Evolutionary conservation across 1,140 invertebrate species (phyloP), one percentile per base, ranked within the genome.

Genomic region (Neodiprion lecontei): DNA sequence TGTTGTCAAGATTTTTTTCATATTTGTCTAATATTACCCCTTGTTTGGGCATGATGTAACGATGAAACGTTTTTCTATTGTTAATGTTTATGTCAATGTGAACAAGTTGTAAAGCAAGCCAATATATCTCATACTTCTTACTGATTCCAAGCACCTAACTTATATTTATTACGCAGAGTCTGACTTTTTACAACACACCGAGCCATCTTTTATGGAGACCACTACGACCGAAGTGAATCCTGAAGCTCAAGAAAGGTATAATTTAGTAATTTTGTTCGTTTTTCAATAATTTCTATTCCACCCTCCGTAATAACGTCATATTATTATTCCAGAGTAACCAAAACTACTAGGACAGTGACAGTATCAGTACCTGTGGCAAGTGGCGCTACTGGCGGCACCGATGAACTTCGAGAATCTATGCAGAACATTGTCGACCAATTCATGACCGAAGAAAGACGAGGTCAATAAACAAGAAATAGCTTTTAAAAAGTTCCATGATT

Each of bases 181-280:
- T 88, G 90, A 91, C 85, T 90, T 91, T 85, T 90, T 90, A 83
- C 90, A 91, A 86, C 89, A 90, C 84, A 90, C 90, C 80, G 88
- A 89, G 81, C 90, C 89, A 76, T 88, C 90, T 76, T 91, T 86
- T 80, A 86, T 88, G 81, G 90, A 90, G 82, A 89, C 87, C 21
- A 88, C 86, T 72, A 88, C 86, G 76, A 90, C 88, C 74, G 90
- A 91, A 76, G 82, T 89, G 76, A 89, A 90, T 81, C 89, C 90
- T 74, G 83, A 88, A 71, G 90, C 88, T 61, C 87, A 90, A 77
- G 89, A 89, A 85, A 91, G 88, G 90, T 91, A 87, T 68, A 65
- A 66, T 10, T 69, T 11, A 71, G 14, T 71, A 48, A 76, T 66
- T 73, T 1, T 17, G 47, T 14, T 21, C 28, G 71, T 67, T 40